Percentiles rank a stretch among this genome's conserved stretches.
phyloP scores from a whole-genome alignment of 2,888 invertebrate species.

The Dasypolia templi region DNA sequence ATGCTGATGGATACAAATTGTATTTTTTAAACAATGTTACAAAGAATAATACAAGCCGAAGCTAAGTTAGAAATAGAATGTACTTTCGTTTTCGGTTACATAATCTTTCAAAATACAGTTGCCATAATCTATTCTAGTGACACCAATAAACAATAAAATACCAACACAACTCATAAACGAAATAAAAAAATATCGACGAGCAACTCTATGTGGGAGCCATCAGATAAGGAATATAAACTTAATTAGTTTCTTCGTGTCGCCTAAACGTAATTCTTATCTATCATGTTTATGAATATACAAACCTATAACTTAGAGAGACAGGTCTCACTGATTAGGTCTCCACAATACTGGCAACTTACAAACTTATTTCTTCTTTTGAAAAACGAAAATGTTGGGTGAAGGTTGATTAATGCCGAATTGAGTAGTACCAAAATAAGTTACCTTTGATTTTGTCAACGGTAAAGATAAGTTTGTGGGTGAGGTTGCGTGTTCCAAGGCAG shows the following conservation, averaged over 20 bases:
- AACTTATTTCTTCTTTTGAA: conserved; percentile 34
- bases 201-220: conserved; percentile 61
- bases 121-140: conserved; percentile 5
- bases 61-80: background rate
- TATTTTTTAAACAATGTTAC: no score
- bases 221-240: conserved; percentile 71
- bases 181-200: conserved; percentile 42
- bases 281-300: conserved; percentile 81
- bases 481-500: conserved; percentile 83
- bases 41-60: background rate
- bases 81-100: background rate
- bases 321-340: conserved; percentile 85
- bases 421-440: conserved; percentile 62
- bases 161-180: conserved; percentile 36
- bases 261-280: conserved; percentile 76
- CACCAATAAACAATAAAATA: background rate
- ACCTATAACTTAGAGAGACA: conserved; percentile 83
- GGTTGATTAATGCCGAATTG: conserved; percentile 50
- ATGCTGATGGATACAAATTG: background rate
- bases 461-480: conserved; percentile 73
- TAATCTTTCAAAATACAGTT: background rate
- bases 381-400: conserved; percentile 25
- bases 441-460: conserved; percentile 59
- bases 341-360: conserved; percentile 65
- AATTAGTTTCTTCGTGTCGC: conserved; percentile 79